These are phyloP conservation scores for Micromesistius poutassou DNA, from an alignment of 2,797 vertebrate genomes.

Conservation along the genomic window DNA sequence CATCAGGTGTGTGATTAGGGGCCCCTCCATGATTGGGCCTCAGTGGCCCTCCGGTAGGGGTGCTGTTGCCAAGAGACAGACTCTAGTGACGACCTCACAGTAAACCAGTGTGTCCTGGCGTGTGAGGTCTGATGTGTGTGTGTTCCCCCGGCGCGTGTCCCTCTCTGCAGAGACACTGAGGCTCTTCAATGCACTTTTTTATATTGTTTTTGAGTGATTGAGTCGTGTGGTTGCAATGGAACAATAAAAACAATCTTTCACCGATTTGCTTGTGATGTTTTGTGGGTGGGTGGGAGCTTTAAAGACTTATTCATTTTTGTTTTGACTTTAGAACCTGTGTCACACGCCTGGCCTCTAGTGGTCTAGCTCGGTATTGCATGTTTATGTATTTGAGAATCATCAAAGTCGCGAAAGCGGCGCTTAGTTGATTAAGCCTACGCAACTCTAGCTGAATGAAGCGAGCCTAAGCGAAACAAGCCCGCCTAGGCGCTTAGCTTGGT, in stretches of 20 bases:
- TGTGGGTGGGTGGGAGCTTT: neutral
- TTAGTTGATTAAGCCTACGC: no score
- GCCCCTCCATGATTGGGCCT: conserved; percentile 17
- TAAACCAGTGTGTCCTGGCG: conserved; percentile 80
- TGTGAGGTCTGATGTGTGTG: conserved; percentile 85
- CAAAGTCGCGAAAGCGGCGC: no score
- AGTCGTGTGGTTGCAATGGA: conserved; percentile 45
- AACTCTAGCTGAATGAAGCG: no score
- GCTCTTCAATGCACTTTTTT: conserved; percentile 28
- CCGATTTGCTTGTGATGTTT: conserved; percentile 16
- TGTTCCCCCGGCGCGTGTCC: conserved; percentile 65
- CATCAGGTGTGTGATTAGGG: conserved; percentile 16
- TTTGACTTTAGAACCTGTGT: neutral
- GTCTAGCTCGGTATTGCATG: neutral
- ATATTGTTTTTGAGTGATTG: conserved; percentile 28
- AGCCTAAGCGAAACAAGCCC: no score
- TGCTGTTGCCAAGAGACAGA: conserved; percentile 61
- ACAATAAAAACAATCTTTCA: conserved; percentile 57
- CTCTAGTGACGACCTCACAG: conserved; percentile 87
- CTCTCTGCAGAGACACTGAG: conserved; percentile 54
- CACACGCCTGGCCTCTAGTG: conserved; percentile 53
- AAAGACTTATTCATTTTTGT: no score
- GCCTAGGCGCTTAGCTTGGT: no score
- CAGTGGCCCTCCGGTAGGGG: conserved; percentile 48
- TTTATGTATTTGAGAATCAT: neutral